Conservation (phyloP, 2,797 vertebrate species). For the Tiaroga cobitis region DNA sequence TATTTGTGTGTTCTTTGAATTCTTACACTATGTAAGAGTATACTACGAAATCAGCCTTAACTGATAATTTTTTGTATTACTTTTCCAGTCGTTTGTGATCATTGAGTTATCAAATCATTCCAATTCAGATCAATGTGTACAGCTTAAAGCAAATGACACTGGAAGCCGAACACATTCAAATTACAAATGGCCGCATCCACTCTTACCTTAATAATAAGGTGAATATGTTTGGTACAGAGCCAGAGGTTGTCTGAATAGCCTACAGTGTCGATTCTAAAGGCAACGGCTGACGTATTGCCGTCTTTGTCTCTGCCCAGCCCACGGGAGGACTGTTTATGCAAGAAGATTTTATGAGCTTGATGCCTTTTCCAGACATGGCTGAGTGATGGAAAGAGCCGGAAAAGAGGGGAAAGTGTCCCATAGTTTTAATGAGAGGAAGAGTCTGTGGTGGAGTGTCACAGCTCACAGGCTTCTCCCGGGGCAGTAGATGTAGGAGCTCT, state of each 20-base stretch:
- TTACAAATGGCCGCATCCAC: no score
- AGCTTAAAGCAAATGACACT: no score
- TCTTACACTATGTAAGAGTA: no score
- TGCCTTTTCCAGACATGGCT: conserved; percentile 78
- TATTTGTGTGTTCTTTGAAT: no score
- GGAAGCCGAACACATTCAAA: no score
- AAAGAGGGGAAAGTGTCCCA: conserved; percentile 65
- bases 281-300: conserved; percentile 56
- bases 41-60: no score
- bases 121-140: no score
- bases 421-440: conserved; percentile 58
- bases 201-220: no score
- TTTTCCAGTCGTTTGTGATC: no score
- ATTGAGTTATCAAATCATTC: no score
- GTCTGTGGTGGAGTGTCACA: conserved; percentile 39
- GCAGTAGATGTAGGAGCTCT: background rate
- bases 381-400: conserved; percentile 63
- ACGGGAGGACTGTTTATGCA: conserved; percentile 73
- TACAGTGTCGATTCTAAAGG: conserved; percentile 40
- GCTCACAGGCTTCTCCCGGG: conserved; percentile 44
- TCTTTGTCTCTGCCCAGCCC: conserved; percentile 57
- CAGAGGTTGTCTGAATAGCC: conserved; percentile 41
- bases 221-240: background rate
- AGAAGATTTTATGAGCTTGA: conserved; percentile 76
- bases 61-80: no score